Conservation (phyloP, 92 coral and sea anemone genomes). For the Nematostella vectensis region DNA sequence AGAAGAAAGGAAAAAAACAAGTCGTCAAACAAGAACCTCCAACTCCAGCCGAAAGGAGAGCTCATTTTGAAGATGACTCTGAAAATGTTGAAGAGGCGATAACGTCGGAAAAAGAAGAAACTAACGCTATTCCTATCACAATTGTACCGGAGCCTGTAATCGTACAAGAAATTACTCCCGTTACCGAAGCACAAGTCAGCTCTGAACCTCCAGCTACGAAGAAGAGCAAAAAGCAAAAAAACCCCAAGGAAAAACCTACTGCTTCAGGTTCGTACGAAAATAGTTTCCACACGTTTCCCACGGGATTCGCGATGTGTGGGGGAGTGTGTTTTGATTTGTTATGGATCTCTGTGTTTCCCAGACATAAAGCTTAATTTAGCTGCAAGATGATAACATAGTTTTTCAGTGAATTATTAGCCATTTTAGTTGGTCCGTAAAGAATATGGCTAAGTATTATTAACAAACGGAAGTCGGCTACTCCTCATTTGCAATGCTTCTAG, state of each 20-base stretch:
- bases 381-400: too few relatives aligned
- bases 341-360: slow-evolving; percentile 1
- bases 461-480: too few relatives aligned
- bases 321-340: neutral
- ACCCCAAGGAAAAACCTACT: slow-evolving; percentile 42
- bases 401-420: too few relatives aligned
- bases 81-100: slow-evolving; percentile 46
- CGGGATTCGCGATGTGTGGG: neutral
- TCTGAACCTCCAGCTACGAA: slow-evolving; percentile 44
- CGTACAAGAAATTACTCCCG: slow-evolving; percentile 27
- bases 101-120: slow-evolving; percentile 19
- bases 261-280: slow-evolving; percentile 54
- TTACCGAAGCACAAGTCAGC: slow-evolving; percentile 18
- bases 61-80: slow-evolving; percentile 46
- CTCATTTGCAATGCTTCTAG: too few relatives aligned
- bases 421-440: too few relatives aligned
- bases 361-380: too few relatives aligned
- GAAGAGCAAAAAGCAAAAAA: slow-evolving; percentile 55
- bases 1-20: slow-evolving; percentile 55
- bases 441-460: too few relatives aligned
- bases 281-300: too few relatives aligned
- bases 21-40: slow-evolving; percentile 25
- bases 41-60: slow-evolving; percentile 32
- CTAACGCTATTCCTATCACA: slow-evolving; percentile 19
- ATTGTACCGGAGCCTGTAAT: slow-evolving; percentile 33